Evolutionary conservation across 2,888 invertebrate genomes (phyloP).

Genomic region (Drepana falcataria): DNA sequence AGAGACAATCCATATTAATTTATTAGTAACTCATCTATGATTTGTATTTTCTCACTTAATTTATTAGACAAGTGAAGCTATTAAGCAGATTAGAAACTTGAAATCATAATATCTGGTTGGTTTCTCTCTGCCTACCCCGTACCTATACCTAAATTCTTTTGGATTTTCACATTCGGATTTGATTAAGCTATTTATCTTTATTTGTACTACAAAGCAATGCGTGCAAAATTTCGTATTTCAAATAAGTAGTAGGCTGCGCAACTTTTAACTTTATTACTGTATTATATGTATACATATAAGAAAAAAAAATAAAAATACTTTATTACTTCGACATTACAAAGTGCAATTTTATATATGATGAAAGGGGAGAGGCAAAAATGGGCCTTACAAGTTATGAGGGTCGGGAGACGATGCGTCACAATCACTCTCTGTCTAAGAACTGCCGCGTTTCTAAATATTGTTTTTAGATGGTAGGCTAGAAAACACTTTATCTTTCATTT

Average conservation of each 20-base stretch:
- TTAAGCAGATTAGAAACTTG: too few species aligned
- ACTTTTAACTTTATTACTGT: slow-evolving; percentile 6
- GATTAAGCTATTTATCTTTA: too few species aligned
- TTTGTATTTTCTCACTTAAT: slow-evolving; percentile 1
- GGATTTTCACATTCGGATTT: too few species aligned
- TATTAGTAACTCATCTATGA: neutral
- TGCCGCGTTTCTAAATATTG: slow-evolving; percentile 46
- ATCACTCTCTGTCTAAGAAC: slow-evolving; percentile 52
- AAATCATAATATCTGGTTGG: too few species aligned
- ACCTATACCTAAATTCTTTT: too few species aligned
- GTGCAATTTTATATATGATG: slow-evolving; percentile 32
- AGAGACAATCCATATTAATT: slow-evolving; percentile 1
- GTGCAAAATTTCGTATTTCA: too few species aligned
- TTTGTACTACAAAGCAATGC: too few species aligned
- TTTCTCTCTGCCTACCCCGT: too few species aligned
- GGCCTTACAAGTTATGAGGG: slow-evolving; percentile 41
- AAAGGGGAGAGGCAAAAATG: slow-evolving; percentile 34
- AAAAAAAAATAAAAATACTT: slow-evolving; percentile 15
- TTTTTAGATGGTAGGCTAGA: slow-evolving; percentile 34
- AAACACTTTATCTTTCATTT: slow-evolving; percentile 16
- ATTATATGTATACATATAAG: too few species aligned
- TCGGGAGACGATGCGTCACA: slow-evolving; percentile 45
- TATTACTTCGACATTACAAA: slow-evolving; percentile 23
- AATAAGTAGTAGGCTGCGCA: too few species aligned
- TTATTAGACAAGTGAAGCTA: neutral